Base-by-base conservation (phyloP, 2,888 invertebrate species). In the Ceramica pisi region DNA sequence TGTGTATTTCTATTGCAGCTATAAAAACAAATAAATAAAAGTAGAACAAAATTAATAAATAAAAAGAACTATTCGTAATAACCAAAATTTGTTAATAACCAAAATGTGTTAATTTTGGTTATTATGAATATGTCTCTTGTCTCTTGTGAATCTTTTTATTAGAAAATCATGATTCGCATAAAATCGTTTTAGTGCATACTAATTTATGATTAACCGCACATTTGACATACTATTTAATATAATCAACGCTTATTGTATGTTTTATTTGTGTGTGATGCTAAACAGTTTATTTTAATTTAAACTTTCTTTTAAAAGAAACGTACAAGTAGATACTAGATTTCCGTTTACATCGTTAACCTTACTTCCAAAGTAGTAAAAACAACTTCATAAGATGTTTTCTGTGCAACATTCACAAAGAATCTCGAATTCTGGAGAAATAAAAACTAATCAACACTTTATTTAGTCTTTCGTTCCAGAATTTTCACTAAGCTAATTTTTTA, bases 361-460 rank as follows among this genome's bases (percentile, higher is more conserved):
- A 69, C 8, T 57, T 41, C 31, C n/a, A 59, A 46, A 35, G 55
- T 21, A 21, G 19, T 31, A n/a, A 12, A 44, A 71, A 50, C 16
- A 23, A 41, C 23, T 62, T 23, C 8, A 57, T 46, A 12, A 46
- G 19, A 38, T 7, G 23, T 72, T 65, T 59, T 38, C 41, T 56
- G 16, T 56, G 59, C 21, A 19, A 35, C 21, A 55, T 59, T 73
- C 21, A 31, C 35, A 62, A 59, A 57, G 35, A 14, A 46, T n/a
- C 35, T 19, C 14, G 26, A 55, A 35, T 19, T 35, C 23, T 16
- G 5, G 9, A 19, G 44, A 61, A 51, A 61, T 35, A 26, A 62
- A 46, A 57, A 35, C 48, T 2, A 50, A 61, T 38, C 19, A 51
- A 61, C 44, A 56, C 56, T 41, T 59, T 56, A 60, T 16, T 2